Percentiles rank a stretch among this genome's conserved stretches.
Conservation (phyloP, 1,140 invertebrate species). For the Zaprionus ornatus region DNA sequence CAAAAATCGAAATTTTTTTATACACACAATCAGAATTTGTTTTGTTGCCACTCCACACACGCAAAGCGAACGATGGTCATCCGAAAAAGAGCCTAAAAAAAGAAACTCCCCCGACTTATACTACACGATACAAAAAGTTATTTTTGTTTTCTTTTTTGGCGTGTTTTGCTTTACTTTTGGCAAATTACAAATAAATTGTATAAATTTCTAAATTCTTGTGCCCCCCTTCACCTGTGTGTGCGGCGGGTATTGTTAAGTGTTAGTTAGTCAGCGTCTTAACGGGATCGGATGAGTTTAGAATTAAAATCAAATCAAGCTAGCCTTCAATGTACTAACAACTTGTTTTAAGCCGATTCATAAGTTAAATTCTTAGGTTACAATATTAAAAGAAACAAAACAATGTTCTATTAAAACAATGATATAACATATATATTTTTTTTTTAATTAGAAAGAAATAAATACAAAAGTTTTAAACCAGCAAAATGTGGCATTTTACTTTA, state of each 20-base stretch:
- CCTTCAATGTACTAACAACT: constrained; percentile 24
- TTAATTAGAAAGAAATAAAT: not conserved
- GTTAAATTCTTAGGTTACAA: constrained; percentile 19
- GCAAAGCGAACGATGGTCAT: not conserved
- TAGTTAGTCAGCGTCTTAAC: not conserved
- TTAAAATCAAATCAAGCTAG: constrained; percentile 3
- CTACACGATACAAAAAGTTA: not conserved
- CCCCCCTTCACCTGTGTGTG: not conserved
- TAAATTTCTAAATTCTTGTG: not conserved
- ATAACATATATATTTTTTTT: not conserved
- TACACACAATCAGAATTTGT: not conserved
- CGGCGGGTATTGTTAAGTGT: not conserved
- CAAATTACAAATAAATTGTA: not conserved
- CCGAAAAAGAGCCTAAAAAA: not conserved
- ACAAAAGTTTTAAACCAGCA: constrained; percentile 14
- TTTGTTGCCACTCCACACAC: not conserved
- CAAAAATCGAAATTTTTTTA: not conserved
- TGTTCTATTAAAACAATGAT: constrained; percentile 3
- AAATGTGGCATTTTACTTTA: not conserved
- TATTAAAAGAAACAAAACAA: not conserved
- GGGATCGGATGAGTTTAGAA: not conserved
- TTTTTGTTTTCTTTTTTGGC: not conserved
- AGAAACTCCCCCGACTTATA: not conserved
- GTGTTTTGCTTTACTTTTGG: not conserved
- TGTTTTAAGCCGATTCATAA: constrained; percentile 32